Conservation (phyloP, 2,797 vertebrate genomes). For the Poeciliopsis infans region DNA sequence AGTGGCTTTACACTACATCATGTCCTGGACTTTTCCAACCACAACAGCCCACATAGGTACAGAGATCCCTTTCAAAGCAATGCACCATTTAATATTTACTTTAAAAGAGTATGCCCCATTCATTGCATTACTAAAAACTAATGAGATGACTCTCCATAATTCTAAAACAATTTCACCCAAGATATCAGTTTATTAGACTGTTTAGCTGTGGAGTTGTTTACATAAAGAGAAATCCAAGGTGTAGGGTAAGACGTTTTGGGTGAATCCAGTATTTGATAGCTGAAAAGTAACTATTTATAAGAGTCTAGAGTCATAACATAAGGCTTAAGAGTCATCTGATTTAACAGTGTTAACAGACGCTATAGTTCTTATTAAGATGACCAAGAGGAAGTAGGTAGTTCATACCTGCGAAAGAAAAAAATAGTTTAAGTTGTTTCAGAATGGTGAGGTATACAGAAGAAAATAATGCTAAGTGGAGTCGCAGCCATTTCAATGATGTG, state of each 20-base stretch:
- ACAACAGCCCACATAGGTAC: constrained; percentile 43
- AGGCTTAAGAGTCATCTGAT: background rate
- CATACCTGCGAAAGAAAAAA: background rate
- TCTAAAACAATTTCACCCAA: background rate
- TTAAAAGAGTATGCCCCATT: background rate
- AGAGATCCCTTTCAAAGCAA: constrained; percentile 20
- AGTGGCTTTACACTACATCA: constrained; percentile 60
- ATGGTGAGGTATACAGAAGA: background rate
- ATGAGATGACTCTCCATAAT: background rate
- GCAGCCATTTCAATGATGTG: too few species aligned
- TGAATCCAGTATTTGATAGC: background rate
- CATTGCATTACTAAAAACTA: background rate
- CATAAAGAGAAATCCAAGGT: background rate
- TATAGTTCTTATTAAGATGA: background rate
- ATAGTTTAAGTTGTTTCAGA: background rate
- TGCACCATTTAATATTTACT: constrained; percentile 29
- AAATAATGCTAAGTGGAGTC: too few species aligned
- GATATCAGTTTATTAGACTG: background rate
- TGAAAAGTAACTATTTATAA: background rate
- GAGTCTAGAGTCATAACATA: background rate
- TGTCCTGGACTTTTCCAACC: constrained; percentile 57
- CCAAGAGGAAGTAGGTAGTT: background rate
- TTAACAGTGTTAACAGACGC: background rate
- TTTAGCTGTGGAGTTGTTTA: background rate
- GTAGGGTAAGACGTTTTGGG: background rate